phyloP scores from a whole-genome alignment of 2,888 invertebrate genomes.

The Leucoptera coffeella region DNA sequence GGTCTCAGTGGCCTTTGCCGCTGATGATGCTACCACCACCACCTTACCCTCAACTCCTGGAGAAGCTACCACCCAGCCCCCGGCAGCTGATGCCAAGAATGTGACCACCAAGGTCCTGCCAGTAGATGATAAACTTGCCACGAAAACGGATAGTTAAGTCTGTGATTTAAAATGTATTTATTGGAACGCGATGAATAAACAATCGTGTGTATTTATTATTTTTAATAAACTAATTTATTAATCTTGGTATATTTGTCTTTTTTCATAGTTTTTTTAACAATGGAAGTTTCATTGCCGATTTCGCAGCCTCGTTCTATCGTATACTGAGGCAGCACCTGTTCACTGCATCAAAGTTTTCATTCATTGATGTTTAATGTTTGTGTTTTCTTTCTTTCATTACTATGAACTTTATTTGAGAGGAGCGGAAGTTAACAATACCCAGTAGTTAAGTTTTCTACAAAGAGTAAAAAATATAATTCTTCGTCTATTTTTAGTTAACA shows the following conservation, averaged over 20 bases:
- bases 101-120: not conserved
- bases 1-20: slow-evolving; percentile 6
- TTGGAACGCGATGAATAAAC: not conserved
- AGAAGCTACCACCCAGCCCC: slow-evolving; percentile 4
- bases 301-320: too few species aligned
- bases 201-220: not conserved
- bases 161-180: not conserved
- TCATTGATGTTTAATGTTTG: too few species aligned
- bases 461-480: too few species aligned
- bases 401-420: too few species aligned
- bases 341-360: too few species aligned
- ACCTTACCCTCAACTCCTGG: slow-evolving; percentile 5
- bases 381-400: too few species aligned
- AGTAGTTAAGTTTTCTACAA: too few species aligned
- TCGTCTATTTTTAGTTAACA: too few species aligned
- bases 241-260: not conserved
- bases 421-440: too few species aligned
- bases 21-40: slow-evolving; percentile 5
- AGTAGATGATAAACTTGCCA: not conserved
- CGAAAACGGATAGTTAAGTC: slow-evolving; percentile 1
- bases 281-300: too few species aligned
- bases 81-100: not conserved
- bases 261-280: too few species aligned
- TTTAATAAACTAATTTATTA: not conserved
- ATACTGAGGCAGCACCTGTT: too few species aligned